Evolutionary conservation across 2,797 vertebrate species (phyloP).

Genomic region (Macrochelys suwanniensis): DNA sequence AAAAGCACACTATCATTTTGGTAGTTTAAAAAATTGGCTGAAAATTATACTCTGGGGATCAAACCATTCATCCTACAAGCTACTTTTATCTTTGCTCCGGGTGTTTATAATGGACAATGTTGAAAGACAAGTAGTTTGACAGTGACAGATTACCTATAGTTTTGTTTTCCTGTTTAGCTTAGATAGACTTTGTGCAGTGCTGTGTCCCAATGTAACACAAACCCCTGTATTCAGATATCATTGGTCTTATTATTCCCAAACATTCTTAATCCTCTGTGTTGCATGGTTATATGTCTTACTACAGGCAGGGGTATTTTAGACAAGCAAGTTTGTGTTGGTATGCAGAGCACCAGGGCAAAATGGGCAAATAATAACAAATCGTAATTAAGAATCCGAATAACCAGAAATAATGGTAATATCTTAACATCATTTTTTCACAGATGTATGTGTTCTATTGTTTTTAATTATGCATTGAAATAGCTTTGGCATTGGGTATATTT

Average conservation of each 20-base stretch:
- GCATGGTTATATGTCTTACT: background rate
- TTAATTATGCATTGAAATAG: slow-evolving; percentile 13
- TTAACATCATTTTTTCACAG: background rate
- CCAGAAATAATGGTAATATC: background rate
- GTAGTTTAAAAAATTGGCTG: slow-evolving; percentile 36
- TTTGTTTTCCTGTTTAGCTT: slow-evolving; percentile 70
- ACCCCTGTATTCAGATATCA: background rate
- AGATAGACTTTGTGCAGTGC: slow-evolving; percentile 39
- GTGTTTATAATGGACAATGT: slow-evolving; percentile 36
- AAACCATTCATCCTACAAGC: slow-evolving; percentile 44
- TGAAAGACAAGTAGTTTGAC: slow-evolving; percentile 62
- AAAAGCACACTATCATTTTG: slow-evolving; percentile 21
- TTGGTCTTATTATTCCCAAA: slow-evolving; percentile 40
- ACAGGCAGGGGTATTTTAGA: background rate
- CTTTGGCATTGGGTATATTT: slow-evolving; percentile 36
- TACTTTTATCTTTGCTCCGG: slow-evolving; percentile 62
- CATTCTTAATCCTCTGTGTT: background rate
- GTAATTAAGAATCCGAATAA: background rate
- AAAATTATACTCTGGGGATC: slow-evolving; percentile 16
- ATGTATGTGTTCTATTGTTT: background rate
- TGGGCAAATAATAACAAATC: background rate
- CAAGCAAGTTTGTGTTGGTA: background rate
- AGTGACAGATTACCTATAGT: slow-evolving; percentile 72
- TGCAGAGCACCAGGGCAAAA: background rate
- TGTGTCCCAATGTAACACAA: slow-evolving; percentile 53